These are phyloP conservation scores for Germaria angustata DNA, from an alignment of 2,888 invertebrate genomes.

Conservation along the genomic window DNA sequence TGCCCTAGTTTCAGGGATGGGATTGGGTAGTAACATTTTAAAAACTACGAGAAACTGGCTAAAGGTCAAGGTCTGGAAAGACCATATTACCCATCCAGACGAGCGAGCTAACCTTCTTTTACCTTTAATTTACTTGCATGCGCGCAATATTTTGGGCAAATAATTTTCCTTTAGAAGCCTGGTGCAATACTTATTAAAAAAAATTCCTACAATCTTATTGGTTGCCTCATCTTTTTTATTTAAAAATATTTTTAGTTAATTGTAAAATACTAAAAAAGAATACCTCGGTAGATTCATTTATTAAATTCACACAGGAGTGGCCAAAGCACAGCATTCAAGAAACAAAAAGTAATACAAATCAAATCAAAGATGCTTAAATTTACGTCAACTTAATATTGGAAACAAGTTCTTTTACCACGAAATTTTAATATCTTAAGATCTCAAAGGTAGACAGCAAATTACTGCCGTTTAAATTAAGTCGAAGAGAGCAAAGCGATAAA, in stretches of 20 bases:
- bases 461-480: conserved; percentile 18
- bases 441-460: conserved; percentile 13
- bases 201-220: background rate
- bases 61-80: too few species aligned
- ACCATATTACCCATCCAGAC: too few species aligned
- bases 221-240: background rate
- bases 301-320: conserved; percentile 37
- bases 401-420: conserved; percentile 45
- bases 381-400: conserved; percentile 8
- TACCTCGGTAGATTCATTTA: conserved; percentile 28
- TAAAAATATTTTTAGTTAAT: conserved; percentile 27
- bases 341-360: background rate
- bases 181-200: too few species aligned
- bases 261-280: conserved; percentile 19
- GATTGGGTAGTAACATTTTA: too few species aligned
- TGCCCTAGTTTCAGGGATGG: too few species aligned
- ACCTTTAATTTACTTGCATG: too few species aligned
- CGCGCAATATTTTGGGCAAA: too few species aligned
- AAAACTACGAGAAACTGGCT: too few species aligned
- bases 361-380: conserved; percentile 9
- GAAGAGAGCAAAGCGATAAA: conserved; percentile 38
- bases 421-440: conserved; percentile 5
- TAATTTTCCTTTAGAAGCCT: too few species aligned
- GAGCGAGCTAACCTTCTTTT: too few species aligned
- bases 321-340: background rate